Base-by-base conservation (phyloP, 1,140 invertebrate genomes). In the Rhizoglyphus robini region DNA sequence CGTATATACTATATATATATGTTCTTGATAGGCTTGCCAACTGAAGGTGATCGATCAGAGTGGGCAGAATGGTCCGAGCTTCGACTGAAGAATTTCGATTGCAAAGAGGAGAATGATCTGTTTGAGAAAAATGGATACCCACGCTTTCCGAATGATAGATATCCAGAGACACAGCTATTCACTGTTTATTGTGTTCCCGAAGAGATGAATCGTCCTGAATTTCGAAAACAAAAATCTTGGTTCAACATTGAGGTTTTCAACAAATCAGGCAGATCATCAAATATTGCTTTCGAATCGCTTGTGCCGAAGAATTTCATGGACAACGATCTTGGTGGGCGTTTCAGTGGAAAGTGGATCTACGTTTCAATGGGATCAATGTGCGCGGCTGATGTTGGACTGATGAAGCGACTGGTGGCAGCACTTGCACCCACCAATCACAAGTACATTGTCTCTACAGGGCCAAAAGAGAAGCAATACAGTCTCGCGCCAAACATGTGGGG, bases 401-500 rank as follows among this genome's bases (percentile, higher is more conserved):
- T 65, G 64, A 65, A 65, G 41, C 30, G 64, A 20, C 41, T 65
- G 23, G 30, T 59, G 4, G n/a, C 25, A 8, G 32, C 36, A n/a
- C 30, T 65, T 0, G 4, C 27, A 0, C 36, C 58, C 30, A 38
- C 29, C n/a, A 27, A 29, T 27, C 49, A 65, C 54, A 13, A 48
- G 13, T 65, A 57, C 32, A 65, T 65, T 4, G 64, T 65, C 5
- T 57, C 30, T 15, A 65, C 58, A 41, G 64, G 64, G 1, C 64
- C 64, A 25, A 20, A 11, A 23, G 27, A 34, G 36, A 34, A 59
- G 13, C 11, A 59, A 23, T 59, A 31, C 11, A 34, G 34, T 2
- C 30, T 67, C 74, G 59, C 54, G 5, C 41, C 72, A 54, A 63
- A 65, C 38, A 63, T 62, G 59, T 67, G 62, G 63, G 65, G 65